Evolutionary conservation across 64 coral and sea anemone species (phyloP), one percentile per base, ranked within the genome.

Genomic region (Trachythela sp.): DNA sequence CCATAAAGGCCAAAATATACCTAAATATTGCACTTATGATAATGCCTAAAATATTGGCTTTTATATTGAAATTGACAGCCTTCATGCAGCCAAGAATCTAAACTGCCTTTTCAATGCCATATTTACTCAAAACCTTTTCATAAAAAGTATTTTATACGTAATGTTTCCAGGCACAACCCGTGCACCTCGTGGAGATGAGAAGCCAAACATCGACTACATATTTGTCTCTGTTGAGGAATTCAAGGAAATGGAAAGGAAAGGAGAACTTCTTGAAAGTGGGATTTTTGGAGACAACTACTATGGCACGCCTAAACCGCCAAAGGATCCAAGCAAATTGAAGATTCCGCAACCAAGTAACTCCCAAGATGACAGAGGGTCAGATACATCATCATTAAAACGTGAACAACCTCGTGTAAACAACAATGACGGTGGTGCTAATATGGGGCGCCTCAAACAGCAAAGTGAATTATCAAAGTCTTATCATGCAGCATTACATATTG

Each of bases 301-400:
- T 89, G 96, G 96, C 27, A 99, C 96, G 27, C 96, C 96, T 10
- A 99, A 99, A 89, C 96, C 96, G 38, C 96, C 96, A 9, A 93
- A 76, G 31, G 94, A 95, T 18, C 91, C 91, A 8, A 80, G 15
- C 31, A 80, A 80, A 22, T 39, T 80, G 34, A 80, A 80, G 15
- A 39, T 80, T 34, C 37, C 75, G 20, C 37, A 35, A 80, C 30
- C 20, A 13, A 39, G 9, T 3, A 39, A 35, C 20, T 37, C 75
- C 3, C 9, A 34, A 4, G 75, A 80, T 36, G 75, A 80, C 15
- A 10, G 75, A 38, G 15, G 9, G 7, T 80, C 75, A 3, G 30
- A 80, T 22, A 27, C 56, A n/a, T 37, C 20, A 22, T 68, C 75
- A 36, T 80, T 80, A 35, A 80, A 39, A 35, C 31, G 20, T 14